These are phyloP conservation scores for Neelides sp. DNA, from an alignment of 1,140 invertebrate species.

Conservation along the genomic window DNA sequence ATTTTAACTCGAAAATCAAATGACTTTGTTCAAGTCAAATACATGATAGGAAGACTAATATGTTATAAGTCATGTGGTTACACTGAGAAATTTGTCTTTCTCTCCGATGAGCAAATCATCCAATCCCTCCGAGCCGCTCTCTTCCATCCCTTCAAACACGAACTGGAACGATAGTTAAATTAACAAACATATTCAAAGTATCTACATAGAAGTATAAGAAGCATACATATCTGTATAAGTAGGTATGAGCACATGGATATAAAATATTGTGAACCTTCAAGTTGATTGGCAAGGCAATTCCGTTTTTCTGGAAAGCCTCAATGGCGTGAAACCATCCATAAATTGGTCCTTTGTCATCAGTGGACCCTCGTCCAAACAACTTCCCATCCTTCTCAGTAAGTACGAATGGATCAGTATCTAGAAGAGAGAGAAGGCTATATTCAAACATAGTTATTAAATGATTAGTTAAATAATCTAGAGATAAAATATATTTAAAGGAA, in stretches of 20 bases:
- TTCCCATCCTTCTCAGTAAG: constrained; percentile 79
- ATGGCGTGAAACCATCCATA: constrained; percentile 90
- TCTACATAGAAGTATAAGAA: background rate
- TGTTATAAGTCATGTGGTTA: no score
- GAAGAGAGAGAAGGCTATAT: no score
- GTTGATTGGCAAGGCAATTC: constrained; percentile 69
- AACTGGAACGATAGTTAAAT: constrained; percentile 48
- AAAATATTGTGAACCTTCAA: constrained; percentile 51
- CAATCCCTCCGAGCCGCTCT: constrained; percentile 86
- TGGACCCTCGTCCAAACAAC: constrained; percentile 79
- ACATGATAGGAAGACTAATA: no score
- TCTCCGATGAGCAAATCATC: constrained; percentile 65
- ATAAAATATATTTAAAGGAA: background rate
- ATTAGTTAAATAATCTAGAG: constrained; percentile 2
- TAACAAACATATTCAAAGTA: no score
- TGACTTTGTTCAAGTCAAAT: no score
- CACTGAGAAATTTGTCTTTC: constrained; percentile 64
- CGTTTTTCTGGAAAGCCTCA: constrained; percentile 66
- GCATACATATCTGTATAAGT: background rate
- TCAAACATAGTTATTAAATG: no score
- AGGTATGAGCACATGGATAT: background rate
- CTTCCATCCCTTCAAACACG: constrained; percentile 97
- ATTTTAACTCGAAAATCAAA: no score
- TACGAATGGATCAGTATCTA: constrained; percentile 86
- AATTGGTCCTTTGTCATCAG: constrained; percentile 72